Evolutionary conservation across 92 coral and sea anemone genomes (phyloP), one percentile per base, ranked within the genome.

Genomic region (Parazoanthus atlanticus): DNA sequence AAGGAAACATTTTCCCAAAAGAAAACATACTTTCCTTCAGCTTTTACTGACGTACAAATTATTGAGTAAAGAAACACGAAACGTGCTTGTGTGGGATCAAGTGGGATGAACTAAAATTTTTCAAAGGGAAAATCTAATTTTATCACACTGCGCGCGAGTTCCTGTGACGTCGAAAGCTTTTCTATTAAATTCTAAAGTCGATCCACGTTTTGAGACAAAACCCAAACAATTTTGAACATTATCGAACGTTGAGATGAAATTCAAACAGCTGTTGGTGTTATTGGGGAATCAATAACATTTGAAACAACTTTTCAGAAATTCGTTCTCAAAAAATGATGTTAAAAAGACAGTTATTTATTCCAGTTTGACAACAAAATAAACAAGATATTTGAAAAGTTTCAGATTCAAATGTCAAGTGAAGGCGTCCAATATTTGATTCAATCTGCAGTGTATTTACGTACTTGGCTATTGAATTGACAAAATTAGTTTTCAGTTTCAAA

Each of bases 141-240:
- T 25, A 23, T 34, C 67, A 38, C 46, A 74, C 33, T 81, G n/a
- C 12, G 65, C 26, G 4, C 17, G 28, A 30, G 70, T 84, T 84
- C 87, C 87, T 70, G 17, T 84, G 87, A 84, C 87, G 87, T 84
- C 33, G 38, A 9, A 67, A 84, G 74, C 33, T 70, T 40, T 36
- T 84, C 26, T 46, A 40, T 9, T 25, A 70, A 46, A 46, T 46
- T 46, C 49, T 46, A 9, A 46, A 69, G 56, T 26, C 33, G 74
- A 84, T 67, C 87, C 87, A 69, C 77, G 77, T 41, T 29, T 30
- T 69, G 40, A 75, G 34, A 38, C 25, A 19, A 75, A 75, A 36
- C 43, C 40, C 61, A 84, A 43, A 84, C 13, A 80, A 80, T 5
- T 40, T 26, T 28, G 17, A 30, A 9, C 58, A 41, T 33, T 23